Percentiles rank a stretch among this genome's conserved stretches.
Conservation (phyloP, 2,113 vertebrate species). For the Callopanchax toddi region DNA sequence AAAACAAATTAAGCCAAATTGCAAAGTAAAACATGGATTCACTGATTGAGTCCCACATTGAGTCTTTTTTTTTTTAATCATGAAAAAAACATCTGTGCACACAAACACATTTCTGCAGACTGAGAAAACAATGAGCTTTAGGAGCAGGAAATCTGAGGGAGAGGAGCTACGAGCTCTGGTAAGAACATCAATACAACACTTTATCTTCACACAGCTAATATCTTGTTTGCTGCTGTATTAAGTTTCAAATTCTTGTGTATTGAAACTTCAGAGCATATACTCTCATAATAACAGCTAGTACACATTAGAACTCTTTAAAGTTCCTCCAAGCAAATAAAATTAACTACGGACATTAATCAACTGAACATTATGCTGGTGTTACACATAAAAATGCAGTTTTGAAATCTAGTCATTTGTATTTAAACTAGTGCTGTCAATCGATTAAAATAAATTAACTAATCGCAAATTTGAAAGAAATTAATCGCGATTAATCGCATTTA, state of each 20-base stretch:
- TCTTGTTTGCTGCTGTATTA: not conserved
- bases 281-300: not conserved
- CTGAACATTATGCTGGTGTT: not conserved
- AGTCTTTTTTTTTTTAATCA: not conserved
- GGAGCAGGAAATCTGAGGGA: not conserved
- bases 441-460: no score
- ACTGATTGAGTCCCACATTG: not conserved
- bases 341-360: not conserved
- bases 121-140: not conserved
- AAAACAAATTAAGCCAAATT: not conserved
- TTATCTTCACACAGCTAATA: not conserved
- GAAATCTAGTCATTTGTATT: no score
- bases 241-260: no score
- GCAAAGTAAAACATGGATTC: not conserved
- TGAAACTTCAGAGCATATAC: not conserved
- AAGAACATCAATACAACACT: not conserved
- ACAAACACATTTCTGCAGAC: not conserved
- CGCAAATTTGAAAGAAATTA: no score
- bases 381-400: not conserved
- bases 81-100: not conserved
- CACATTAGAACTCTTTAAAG: no score
- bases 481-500: no score
- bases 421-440: no score
- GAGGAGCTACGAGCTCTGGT: not conserved
- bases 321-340: not conserved